Conservation (phyloP, 2,797 vertebrate species). For the Thalassophryne amazonica region DNA sequence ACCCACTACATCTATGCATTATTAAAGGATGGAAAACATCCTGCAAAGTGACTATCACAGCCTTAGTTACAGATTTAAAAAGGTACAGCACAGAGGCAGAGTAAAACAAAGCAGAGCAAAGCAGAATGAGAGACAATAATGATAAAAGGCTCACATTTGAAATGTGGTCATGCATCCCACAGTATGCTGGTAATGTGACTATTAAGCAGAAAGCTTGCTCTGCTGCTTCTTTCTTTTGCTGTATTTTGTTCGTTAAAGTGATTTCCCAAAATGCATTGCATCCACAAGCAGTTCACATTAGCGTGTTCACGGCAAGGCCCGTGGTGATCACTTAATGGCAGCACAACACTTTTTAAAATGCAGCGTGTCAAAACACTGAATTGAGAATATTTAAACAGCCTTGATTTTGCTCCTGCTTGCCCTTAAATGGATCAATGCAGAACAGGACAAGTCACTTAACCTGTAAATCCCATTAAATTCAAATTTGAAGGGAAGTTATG, state of each 20-base stretch:
- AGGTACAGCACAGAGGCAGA: no score
- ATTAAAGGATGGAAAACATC: slow-evolving; percentile 73
- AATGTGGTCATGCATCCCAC: slow-evolving; percentile 34
- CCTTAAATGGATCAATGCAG: no score
- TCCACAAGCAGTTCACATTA: slow-evolving; percentile 30
- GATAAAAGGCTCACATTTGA: slow-evolving; percentile 51
- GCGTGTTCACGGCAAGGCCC: not conserved
- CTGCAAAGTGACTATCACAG: slow-evolving; percentile 56
- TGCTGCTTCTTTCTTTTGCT: slow-evolving; percentile 5
- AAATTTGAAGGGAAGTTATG: slow-evolving; percentile 30
- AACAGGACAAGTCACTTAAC: slow-evolving; percentile 2
- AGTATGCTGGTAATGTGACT: slow-evolving; percentile 42
- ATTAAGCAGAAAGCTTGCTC: slow-evolving; percentile 41
- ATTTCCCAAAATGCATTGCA: slow-evolving; percentile 69
- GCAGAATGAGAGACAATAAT: slow-evolving; percentile 22
- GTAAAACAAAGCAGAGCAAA: slow-evolving; percentile 23
- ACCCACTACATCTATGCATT: slow-evolving; percentile 74
- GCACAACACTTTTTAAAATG: slow-evolving; percentile 46
- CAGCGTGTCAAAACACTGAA: slow-evolving; percentile 23
- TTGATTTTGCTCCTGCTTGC: slow-evolving; percentile 17
- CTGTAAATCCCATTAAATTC: slow-evolving; percentile 5
- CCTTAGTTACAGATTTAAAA: slow-evolving; percentile 58
- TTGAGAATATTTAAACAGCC: slow-evolving; percentile 21
- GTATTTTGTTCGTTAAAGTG: slow-evolving; percentile 58
- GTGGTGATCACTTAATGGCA: slow-evolving; percentile 36